A percentile compares a stretch with the other conserved stretches of the same genome.
These are phyloP conservation scores for Campylomormyrus numenius DNA, from an alignment of 2,113 vertebrate genomes.

Conservation along the genomic window DNA sequence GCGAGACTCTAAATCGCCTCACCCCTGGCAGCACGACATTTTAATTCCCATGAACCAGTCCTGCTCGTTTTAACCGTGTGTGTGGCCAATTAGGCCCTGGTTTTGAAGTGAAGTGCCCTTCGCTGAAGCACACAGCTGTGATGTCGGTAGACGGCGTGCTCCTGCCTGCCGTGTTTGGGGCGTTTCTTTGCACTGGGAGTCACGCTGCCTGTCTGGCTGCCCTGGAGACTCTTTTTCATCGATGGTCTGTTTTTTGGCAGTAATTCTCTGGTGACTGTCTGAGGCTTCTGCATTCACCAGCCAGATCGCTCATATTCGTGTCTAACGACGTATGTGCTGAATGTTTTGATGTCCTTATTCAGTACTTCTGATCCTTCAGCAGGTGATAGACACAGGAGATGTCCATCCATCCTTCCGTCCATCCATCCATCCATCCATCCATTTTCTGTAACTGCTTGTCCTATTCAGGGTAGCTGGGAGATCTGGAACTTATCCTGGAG, in stretches of 20 bases:
- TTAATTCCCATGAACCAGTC: slow-evolving; percentile 29
- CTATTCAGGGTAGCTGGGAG: background rate
- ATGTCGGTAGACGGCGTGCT: background rate
- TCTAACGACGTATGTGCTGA: background rate
- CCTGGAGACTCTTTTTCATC: background rate
- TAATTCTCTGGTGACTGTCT: background rate
- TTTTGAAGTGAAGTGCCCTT: slow-evolving; percentile 56
- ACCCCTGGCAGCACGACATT: slow-evolving; percentile 22
- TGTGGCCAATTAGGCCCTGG: slow-evolving; percentile 66
- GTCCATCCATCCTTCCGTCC: background rate
- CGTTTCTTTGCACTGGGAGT: background rate
- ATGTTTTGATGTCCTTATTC: background rate
- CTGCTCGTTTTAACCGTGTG: slow-evolving; percentile 49
- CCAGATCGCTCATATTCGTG: background rate
- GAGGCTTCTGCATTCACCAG: background rate
- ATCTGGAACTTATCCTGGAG: background rate
- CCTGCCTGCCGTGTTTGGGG: background rate
- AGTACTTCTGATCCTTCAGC: background rate
- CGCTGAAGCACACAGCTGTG: slow-evolving; percentile 34
- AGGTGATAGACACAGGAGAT: background rate
- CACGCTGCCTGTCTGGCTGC: background rate
- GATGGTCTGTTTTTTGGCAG: background rate
- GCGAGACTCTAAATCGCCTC: slow-evolving; percentile 43
- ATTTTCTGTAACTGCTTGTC: background rate
- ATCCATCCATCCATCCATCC: background rate